A percentile compares a stretch with the other conserved stretches of the same genome.
These are phyloP conservation scores for Cryptoprocta ferox DNA, from an alignment of 2,797 vertebrate genomes.

Conservation along the genomic window DNA sequence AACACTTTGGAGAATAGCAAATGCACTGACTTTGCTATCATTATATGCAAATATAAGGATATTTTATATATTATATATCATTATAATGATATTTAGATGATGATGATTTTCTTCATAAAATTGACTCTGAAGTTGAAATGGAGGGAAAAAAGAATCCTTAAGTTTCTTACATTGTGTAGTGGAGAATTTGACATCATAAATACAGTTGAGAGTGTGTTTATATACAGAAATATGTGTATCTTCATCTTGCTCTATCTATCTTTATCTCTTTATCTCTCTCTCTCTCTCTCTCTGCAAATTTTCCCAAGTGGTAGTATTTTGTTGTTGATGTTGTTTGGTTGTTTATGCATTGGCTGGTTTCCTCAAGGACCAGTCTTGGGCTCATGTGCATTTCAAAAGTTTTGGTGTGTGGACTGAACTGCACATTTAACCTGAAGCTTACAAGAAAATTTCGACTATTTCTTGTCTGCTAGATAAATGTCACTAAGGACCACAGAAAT, in stretches of 20 bases:
- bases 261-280: neutral
- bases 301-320: neutral
- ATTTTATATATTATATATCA: too few relatives aligned
- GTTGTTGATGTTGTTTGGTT: neutral
- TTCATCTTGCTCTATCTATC: neutral
- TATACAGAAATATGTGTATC: neutral
- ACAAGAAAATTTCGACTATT: neutral
- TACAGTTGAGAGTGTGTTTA: fast-evolving
- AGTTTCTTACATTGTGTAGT: neutral
- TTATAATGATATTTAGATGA: too few relatives aligned
- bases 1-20: neutral
- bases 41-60: too few relatives aligned
- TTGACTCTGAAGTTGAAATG: neutral
- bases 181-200: neutral
- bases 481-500: neutral
- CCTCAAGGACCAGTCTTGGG: neutral
- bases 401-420: neutral
- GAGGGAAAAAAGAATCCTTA: neutral
- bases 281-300: neutral
- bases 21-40: neutral
- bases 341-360: neutral
- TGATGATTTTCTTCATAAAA: neutral
- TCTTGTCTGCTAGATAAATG: neutral
- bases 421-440: neutral
- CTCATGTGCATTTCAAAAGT: neutral